These are phyloP conservation scores for Muscicapa striata DNA, from an alignment of 2,797 vertebrate species.

Conservation along the genomic window DNA sequence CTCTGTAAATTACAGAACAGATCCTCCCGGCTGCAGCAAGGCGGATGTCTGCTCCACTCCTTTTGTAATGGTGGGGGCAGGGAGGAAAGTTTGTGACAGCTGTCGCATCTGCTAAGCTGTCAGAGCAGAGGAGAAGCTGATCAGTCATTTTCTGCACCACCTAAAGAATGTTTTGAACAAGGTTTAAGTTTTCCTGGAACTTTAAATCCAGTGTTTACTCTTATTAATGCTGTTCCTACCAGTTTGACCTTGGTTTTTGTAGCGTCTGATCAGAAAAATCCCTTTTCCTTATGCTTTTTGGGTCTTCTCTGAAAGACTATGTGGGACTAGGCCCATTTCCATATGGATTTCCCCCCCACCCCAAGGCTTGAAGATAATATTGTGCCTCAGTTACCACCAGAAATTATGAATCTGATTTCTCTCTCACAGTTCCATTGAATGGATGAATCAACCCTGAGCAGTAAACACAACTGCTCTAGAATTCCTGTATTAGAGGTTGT, in stretches of 20 bases:
- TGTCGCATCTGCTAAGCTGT: constrained; percentile 13
- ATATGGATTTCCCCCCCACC: too few species aligned
- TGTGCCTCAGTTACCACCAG: not conserved
- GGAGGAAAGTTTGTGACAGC: constrained; percentile 4
- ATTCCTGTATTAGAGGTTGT: not conserved
- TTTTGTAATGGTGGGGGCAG: not conserved
- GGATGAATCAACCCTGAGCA: not conserved
- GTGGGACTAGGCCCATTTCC: not conserved
- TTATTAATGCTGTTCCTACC: not conserved
- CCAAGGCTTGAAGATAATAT: not conserved
- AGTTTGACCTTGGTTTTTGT: not conserved
- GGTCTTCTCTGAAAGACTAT: not conserved
- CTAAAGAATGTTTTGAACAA: not conserved
- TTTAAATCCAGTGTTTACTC: not conserved
- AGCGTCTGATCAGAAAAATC: not conserved
- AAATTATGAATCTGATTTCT: not conserved
- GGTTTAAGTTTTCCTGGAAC: not conserved
- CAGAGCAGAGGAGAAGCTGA: not conserved
- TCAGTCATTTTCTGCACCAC: not conserved
- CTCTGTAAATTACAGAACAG: constrained; percentile 31
- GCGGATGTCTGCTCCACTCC: not conserved
- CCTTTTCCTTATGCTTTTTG: not conserved
- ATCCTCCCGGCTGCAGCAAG: not conserved
- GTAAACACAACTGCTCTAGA: not conserved
- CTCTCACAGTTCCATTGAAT: not conserved